Evolutionary conservation across 2,888 invertebrate species (phyloP), one percentile per base, ranked within the genome.

Genomic region (Ormyrus rosae): DNA sequence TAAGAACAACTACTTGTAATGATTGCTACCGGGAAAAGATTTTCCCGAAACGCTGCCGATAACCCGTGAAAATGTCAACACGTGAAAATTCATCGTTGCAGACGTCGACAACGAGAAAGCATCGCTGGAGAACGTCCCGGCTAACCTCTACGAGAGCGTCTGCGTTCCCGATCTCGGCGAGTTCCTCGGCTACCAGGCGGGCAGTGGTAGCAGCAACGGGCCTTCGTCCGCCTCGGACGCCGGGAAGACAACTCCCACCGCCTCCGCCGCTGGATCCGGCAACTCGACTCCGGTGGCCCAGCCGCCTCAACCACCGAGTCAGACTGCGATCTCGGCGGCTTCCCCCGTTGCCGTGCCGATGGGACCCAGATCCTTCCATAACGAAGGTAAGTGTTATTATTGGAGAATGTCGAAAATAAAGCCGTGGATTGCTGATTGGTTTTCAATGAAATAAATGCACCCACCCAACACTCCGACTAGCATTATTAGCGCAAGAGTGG

Each of bases 91-190:
- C 2, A 34, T 34, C 4, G 2, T 61, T 86, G 51, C 85, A 96
- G 96, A 96, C 91, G 95, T 96, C 81, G 96, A 96, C 90, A 94
- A 95, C 88, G 96, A 96, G 89, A 93, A 95, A 73, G 94, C 94
- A 7, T 92, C 95, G 84, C 92, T 95, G 86, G 95, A 94, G 88
- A 95, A 95, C 90, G 94, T 94, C 85, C 94, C 95, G 6, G 93
- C 94, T 77, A 95, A 94, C 90, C 93, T 96, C 92, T 96, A 96
- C 93, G 96, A 96, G 90, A 93, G 93, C 92, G 96, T 95, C 86
- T 96, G 95, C 92, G 94, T 96, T 84, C 95, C 96, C 84, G 96
- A 96, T 90, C 91, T 94, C 85, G 93, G 94, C 82, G 93, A 95
- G 80, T 95, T 95, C 91, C 93, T 96, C 90, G 93, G 94, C 83